These are phyloP conservation scores for Latrodectus elegans DNA, from an alignment of 2,888 invertebrate genomes.

Conservation along the genomic window DNA sequence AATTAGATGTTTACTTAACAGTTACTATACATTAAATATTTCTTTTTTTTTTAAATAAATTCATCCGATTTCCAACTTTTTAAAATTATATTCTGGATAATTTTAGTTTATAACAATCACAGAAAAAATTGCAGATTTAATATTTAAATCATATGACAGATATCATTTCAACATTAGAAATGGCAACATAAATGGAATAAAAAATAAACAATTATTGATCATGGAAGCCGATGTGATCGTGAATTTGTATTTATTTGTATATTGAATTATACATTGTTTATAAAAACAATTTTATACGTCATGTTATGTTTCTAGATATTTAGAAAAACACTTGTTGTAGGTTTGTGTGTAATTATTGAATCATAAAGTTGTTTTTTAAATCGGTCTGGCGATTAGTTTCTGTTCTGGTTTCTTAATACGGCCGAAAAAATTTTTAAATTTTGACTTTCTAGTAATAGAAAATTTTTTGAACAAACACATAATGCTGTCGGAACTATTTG, in stretches of 20 bases:
- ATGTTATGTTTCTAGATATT: slow-evolving; percentile 41
- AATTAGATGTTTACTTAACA: no score
- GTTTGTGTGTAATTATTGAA: slow-evolving; percentile 5
- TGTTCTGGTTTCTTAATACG: slow-evolving; percentile 8
- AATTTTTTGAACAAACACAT: slow-evolving; percentile 8
- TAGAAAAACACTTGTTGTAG: slow-evolving; percentile 20
- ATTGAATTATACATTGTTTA: slow-evolving; percentile 24
- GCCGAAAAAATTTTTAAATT: not conserved
- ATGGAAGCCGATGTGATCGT: slow-evolving; percentile 66
- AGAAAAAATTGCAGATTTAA: not conserved
- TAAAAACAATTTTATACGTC: not conserved
- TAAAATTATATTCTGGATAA: no score
- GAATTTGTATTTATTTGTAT: slow-evolving; percentile 57
- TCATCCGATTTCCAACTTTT: no score
- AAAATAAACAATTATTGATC: slow-evolving; percentile 68
- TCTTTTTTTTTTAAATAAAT: no score
- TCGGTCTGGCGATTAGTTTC: slow-evolving; percentile 3
- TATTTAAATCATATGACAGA: not conserved
- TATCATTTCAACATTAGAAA: not conserved
- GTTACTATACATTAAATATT: no score
- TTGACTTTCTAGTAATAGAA: not conserved
- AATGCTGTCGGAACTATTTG: not conserved
- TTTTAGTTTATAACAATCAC: not conserved
- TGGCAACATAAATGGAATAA: slow-evolving; percentile 55
- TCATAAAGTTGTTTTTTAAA: slow-evolving; percentile 1